Evolutionary conservation across 2,797 vertebrate species (phyloP).

Genomic region (Leuciscus waleckii): DNA sequence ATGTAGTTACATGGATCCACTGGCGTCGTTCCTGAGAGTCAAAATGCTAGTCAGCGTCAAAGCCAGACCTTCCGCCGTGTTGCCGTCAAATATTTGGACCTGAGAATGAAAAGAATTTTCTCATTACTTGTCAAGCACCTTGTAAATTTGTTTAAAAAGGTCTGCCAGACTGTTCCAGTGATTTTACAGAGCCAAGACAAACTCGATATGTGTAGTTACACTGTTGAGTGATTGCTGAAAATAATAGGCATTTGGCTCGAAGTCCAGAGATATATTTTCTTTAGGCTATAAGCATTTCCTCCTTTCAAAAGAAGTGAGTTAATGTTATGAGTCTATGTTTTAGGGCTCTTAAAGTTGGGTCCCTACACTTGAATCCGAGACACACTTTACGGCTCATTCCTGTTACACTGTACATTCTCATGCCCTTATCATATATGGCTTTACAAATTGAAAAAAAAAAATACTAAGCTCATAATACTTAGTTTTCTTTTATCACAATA

Average conservation of each 20-base stretch:
- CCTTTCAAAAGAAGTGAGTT: slow-evolving; percentile 36
- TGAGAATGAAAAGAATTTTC: slow-evolving; percentile 50
- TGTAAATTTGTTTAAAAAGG: slow-evolving; percentile 52
- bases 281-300: slow-evolving; percentile 40
- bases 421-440: not conserved
- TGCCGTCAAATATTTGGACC: slow-evolving; percentile 50
- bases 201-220: slow-evolving; percentile 20
- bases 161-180: slow-evolving; percentile 37
- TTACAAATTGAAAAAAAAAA: not conserved
- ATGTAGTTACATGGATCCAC: slow-evolving; percentile 15
- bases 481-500: not conserved
- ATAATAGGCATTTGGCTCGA: slow-evolving; percentile 37
- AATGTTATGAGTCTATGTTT: slow-evolving; percentile 10
- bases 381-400: not conserved
- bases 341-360: not conserved
- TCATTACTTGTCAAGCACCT: slow-evolving; percentile 44
- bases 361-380: not conserved
- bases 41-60: slow-evolving; percentile 22
- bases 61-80: slow-evolving; percentile 9
- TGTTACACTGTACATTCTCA: not conserved
- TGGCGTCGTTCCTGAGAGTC: slow-evolving; percentile 4
- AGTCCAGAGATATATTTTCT: slow-evolving; percentile 24
- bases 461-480: not conserved
- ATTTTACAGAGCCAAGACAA: slow-evolving; percentile 46
- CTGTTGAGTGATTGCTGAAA: slow-evolving; percentile 30